A percentile compares a stretch with the other conserved stretches of the same genome.
Conservation (phyloP, 2,797 vertebrate genomes). For the Pipistrellus nathusii region DNA sequence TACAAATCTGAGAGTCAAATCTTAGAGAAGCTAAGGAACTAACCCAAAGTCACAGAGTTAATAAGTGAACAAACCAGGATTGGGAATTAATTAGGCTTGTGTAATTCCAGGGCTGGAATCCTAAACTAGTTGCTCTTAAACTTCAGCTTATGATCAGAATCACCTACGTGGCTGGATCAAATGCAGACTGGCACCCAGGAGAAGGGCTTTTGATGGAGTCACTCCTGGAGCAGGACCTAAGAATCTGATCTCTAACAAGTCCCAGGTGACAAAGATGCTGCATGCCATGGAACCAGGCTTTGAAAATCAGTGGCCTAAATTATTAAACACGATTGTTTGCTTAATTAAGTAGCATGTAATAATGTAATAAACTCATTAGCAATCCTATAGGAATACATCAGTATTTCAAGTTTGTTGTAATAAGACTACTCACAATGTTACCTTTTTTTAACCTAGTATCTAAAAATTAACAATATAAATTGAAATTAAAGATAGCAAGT, state of each 20-base stretch:
- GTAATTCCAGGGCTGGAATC: neutral
- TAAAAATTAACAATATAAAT: slow-evolving; percentile 20
- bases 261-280: neutral
- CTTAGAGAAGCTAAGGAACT: neutral
- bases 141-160: neutral
- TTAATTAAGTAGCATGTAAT: neutral
- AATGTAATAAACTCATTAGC: neutral
- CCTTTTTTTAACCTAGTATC: slow-evolving; percentile 38
- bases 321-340: neutral
- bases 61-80: neutral
- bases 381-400: neutral
- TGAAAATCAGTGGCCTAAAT: neutral
- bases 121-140: neutral
- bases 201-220: neutral
- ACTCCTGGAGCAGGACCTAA: neutral
- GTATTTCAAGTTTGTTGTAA: slow-evolving; percentile 61
- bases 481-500: slow-evolving; percentile 47
- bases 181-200: neutral
- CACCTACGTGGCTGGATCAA: neutral
- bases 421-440: neutral
- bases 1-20: neutral
- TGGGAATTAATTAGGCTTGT: neutral
- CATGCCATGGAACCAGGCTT: neutral
- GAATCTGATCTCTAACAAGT: neutral
- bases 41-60: neutral